Evolutionary conservation across 1,140 invertebrate genomes (phyloP).

Genomic region (Fragariocoptes setiger): DNA sequence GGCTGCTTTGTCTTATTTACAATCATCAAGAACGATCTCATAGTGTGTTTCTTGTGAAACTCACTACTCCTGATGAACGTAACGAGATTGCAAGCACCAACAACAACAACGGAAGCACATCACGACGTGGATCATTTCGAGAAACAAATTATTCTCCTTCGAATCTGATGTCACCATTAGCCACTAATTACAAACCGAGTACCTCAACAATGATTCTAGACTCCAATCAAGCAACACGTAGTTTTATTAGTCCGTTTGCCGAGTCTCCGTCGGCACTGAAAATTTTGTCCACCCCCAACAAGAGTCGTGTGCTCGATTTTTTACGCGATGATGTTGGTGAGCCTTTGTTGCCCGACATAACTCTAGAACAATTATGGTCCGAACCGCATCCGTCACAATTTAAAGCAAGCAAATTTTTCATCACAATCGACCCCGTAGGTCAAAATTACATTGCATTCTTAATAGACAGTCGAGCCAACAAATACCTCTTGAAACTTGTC

Average conservation of each 20-base stretch:
- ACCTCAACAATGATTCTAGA: conserved; percentile 14
- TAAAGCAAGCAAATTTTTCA: conserved; percentile 38
- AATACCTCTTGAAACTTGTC: conserved; percentile 20
- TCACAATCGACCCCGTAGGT: conserved; percentile 43
- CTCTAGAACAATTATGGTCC: conserved; percentile 57
- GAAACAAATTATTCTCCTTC: too few species aligned
- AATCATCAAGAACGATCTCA: too few species aligned
- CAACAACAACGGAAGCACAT: too few species aligned
- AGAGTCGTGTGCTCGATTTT: not conserved
- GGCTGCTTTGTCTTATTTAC: too few species aligned
- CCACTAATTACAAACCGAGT: not conserved
- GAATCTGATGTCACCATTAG: not conserved
- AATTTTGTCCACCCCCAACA: not conserved
- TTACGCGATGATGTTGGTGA: conserved; percentile 20
- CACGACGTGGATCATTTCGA: too few species aligned
- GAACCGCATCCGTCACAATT: conserved; percentile 20
- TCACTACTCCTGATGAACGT: too few species aligned
- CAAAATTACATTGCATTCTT: conserved; percentile 26
- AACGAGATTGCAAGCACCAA: too few species aligned
- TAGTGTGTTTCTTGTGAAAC: too few species aligned
- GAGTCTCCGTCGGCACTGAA: conserved; percentile 10
- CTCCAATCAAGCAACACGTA: conserved; percentile 12
- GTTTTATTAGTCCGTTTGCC: conserved; percentile 12
- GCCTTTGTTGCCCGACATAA: conserved; percentile 44
- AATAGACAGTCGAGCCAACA: too few species aligned